These are phyloP conservation scores for Scolopax mira DNA, from an alignment of 2,113 vertebrate genomes.

Conservation along the genomic window DNA sequence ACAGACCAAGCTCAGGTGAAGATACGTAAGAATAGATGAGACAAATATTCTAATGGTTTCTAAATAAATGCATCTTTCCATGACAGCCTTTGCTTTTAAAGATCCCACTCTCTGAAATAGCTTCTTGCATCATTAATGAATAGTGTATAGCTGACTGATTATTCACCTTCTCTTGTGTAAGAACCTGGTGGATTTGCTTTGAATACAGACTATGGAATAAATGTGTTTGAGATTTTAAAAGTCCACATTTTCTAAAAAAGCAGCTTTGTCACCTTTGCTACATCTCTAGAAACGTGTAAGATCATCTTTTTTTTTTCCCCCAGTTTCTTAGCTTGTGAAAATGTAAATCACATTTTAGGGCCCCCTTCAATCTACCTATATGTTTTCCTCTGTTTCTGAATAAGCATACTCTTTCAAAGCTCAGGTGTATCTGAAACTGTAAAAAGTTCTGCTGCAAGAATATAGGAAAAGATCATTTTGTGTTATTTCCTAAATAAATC, in stretches of 20 bases:
- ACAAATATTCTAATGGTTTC: background rate
- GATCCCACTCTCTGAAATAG: background rate
- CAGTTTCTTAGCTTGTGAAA: background rate
- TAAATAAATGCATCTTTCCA: constrained; percentile 17
- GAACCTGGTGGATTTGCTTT: background rate
- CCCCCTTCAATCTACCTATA: background rate
- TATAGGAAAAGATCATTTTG: background rate
- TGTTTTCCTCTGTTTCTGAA: background rate
- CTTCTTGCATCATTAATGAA: constrained; percentile 11
- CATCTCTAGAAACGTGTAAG: background rate
- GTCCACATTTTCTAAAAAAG: background rate
- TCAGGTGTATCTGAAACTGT: background rate
- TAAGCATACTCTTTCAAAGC: background rate
- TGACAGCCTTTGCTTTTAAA: background rate
- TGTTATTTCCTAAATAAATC: background rate
- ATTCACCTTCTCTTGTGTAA: background rate
- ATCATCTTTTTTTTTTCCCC: background rate
- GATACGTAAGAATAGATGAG: background rate
- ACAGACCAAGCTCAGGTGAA: constrained; percentile 17
- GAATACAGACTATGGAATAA: background rate
- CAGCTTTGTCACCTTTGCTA: background rate
- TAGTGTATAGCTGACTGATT: background rate
- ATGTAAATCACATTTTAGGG: background rate
- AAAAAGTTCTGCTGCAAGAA: background rate
- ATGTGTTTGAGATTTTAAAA: background rate